phyloP scores from a whole-genome alignment of 2,113 vertebrate genomes.

The Silurus asotus region DNA sequence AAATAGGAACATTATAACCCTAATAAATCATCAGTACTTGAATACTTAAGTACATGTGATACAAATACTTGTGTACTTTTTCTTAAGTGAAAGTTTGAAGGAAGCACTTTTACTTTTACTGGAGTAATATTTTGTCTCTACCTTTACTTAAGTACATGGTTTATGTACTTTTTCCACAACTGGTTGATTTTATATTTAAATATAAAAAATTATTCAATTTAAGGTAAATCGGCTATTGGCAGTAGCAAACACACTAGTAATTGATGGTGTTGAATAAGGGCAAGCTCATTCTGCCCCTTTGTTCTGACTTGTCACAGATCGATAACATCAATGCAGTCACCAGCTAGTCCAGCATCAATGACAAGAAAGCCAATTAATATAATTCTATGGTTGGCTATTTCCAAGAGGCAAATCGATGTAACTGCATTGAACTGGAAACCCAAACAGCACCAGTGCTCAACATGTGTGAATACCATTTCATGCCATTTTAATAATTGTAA shows the following conservation, averaged over 20 bases:
- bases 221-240: neutral
- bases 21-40: too few species aligned
- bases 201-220: slow-evolving; percentile 9
- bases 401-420: slow-evolving; percentile 44
- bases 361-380: slow-evolving; percentile 30
- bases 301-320: slow-evolving; percentile 4
- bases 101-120: too few species aligned
- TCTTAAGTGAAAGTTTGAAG: too few species aligned
- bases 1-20: too few species aligned
- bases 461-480: neutral
- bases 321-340: neutral
- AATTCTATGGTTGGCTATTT: slow-evolving; percentile 28
- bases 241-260: neutral
- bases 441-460: neutral
- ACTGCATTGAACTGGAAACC: slow-evolving; percentile 30
- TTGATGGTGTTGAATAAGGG: slow-evolving; percentile 24
- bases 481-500: neutral
- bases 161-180: too few species aligned
- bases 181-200: neutral
- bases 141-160: too few species aligned
- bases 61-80: too few species aligned
- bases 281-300: slow-evolving; percentile 10
- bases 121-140: too few species aligned
- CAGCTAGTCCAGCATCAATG: neutral
- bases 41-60: too few species aligned